These are phyloP conservation scores for Lophotriccus pileatus DNA, from an alignment of 2,797 vertebrate genomes.

Conservation along the genomic window DNA sequence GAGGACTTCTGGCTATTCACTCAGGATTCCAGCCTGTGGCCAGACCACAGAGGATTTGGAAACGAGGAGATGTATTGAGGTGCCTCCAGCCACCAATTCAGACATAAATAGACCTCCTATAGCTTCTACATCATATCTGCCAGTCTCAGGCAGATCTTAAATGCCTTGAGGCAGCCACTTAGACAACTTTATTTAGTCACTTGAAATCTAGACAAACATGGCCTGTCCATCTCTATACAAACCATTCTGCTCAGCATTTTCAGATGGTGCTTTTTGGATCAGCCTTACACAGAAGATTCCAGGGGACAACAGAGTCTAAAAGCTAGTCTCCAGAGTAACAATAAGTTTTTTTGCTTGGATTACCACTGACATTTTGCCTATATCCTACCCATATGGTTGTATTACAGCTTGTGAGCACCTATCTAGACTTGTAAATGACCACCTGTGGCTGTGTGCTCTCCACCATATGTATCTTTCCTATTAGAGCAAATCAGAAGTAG, in stretches of 20 bases:
- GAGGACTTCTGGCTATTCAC: not conserved
- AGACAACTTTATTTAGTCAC: not conserved
- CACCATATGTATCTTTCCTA: not conserved
- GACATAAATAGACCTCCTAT: not conserved
- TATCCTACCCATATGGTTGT: not conserved
- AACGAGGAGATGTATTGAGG: not conserved
- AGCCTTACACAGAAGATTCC: not conserved
- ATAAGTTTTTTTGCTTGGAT: not conserved
- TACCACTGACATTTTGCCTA: not conserved
- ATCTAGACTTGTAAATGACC: not conserved
- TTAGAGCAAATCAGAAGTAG: not conserved
- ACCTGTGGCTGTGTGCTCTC: fast-evolving
- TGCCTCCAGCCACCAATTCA: not conserved
- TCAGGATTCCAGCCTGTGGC: not conserved
- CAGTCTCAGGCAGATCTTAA: not conserved
- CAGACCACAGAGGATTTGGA: not conserved
- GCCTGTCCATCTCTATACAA: fast-evolving
- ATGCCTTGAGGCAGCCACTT: not conserved
- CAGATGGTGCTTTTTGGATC: not conserved
- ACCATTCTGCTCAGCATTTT: not conserved
- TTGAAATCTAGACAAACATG: not conserved
- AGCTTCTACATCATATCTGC: not conserved
- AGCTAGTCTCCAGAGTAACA: not conserved
- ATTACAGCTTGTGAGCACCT: fast-evolving
- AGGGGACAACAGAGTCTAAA: not conserved